A percentile compares a stretch with the other conserved stretches of the same genome.
Evolutionary conservation across 1,140 invertebrate genomes (phyloP).

Genomic region (Drosophila pseudoananassae): DNA sequence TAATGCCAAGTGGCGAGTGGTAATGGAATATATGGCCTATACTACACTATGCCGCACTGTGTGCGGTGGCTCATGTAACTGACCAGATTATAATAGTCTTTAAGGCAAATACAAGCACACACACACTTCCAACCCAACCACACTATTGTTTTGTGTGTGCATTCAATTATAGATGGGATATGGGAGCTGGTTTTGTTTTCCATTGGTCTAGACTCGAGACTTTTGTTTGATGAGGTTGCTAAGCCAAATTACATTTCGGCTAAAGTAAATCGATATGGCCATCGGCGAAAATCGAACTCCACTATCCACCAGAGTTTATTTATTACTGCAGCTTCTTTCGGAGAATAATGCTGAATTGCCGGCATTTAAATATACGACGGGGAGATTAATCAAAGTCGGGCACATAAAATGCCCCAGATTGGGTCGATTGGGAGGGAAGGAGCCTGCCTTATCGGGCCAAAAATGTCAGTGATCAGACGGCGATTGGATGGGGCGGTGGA

Average conservation of each 20-base stretch:
- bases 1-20: slow-evolving; percentile 6
- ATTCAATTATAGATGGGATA: slow-evolving; percentile 76
- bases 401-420: slow-evolving; percentile 53
- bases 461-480: slow-evolving; percentile 15
- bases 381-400: slow-evolving; percentile 68
- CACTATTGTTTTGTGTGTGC: slow-evolving; percentile 55
- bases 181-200: slow-evolving; percentile 79
- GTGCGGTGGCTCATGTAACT: slow-evolving; percentile 50
- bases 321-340: slow-evolving; percentile 34
- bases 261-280: slow-evolving; percentile 39
- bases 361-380: slow-evolving; percentile 17
- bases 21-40: slow-evolving; percentile 5
- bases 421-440: slow-evolving; percentile 20
- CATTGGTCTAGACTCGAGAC: slow-evolving; percentile 69
- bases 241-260: slow-evolving; percentile 70
- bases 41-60: not conserved
- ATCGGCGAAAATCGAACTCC: slow-evolving; percentile 33
- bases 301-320: slow-evolving; percentile 31
- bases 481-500: not conserved
- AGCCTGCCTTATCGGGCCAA: slow-evolving; percentile 35
- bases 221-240: slow-evolving; percentile 68
- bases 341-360: slow-evolving; percentile 37
- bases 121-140: too few species aligned
- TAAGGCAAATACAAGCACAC: slow-evolving; percentile 37
- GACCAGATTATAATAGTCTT: slow-evolving; percentile 78